phyloP scores from a whole-genome alignment of 1,140 invertebrate genomes.

The Cotesia glomerata region DNA sequence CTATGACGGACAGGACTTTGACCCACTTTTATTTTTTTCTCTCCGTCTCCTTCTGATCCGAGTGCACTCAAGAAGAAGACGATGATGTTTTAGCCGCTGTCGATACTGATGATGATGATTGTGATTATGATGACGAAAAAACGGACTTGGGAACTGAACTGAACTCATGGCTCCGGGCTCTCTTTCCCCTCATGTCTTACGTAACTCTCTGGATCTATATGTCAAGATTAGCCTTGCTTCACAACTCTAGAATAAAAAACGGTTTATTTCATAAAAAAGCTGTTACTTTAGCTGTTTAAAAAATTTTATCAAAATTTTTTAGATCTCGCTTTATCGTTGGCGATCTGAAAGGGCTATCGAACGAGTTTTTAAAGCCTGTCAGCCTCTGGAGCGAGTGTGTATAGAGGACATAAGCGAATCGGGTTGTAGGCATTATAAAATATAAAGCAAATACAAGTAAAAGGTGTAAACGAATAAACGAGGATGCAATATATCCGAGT shows the following conservation, averaged over 20 bases:
- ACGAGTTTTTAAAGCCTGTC: constrained; percentile 13
- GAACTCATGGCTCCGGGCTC: no score
- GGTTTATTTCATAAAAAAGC: not conserved
- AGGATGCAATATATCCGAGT: not conserved
- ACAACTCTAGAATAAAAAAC: not conserved
- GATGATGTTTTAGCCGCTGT: not conserved
- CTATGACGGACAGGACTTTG: constrained; percentile 29
- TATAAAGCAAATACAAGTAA: not conserved
- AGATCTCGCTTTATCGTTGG: constrained; percentile 17
- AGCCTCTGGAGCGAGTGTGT: not conserved
- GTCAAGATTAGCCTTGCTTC: constrained; percentile 60
- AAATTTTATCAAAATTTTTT: constrained; percentile 12
- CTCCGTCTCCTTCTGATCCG: constrained; percentile 18
- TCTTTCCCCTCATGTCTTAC: constrained; percentile 36
- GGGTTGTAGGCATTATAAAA: not conserved
- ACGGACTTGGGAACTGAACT: not conserved
- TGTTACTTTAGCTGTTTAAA: not conserved
- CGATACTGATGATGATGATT: not conserved
- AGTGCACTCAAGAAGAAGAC: constrained; percentile 20
- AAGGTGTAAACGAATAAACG: not conserved
- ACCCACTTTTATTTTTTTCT: constrained; percentile 26
- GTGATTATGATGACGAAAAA: not conserved
- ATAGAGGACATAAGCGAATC: not conserved
- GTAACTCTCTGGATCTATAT: constrained; percentile 53
- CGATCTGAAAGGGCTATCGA: constrained; percentile 11